Base-by-base conservation (phyloP, 2,113 vertebrate genomes). In the Macaca fascicularis region DNA sequence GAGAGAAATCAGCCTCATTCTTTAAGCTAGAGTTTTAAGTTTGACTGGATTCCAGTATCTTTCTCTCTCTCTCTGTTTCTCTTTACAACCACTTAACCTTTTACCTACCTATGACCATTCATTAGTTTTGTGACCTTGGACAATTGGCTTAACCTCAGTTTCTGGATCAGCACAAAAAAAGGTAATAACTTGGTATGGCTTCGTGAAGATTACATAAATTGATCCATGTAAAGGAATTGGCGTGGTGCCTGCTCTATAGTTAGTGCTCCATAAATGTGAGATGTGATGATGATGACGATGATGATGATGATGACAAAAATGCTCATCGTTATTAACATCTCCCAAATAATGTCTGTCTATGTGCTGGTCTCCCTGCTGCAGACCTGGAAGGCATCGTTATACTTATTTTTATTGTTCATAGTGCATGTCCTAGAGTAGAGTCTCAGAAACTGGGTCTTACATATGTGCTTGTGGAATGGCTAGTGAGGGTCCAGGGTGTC, bases 361-460 rank as follows among this genome's bases (percentile, higher is more conserved):
- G 4, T 84, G 22, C 3, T 22, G 35, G 20, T 35, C 38, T 86
- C 45, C 19, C 27, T 19, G 27, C 12, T 35, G 48, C 61, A 75
- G 61, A 57, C 55, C 30, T 50, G 50, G 25, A 25, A 69, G 43
- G 43, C 25, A 5, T 6, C 40, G 20, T 2, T 11, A 17, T 22
- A 45, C 20, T 79, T 52, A 38, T 22, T 72, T 57, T 81, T 20
- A 6, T 59, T 57, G 22, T 19, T 10, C 22, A 5, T 25, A 22
- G 0, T 23, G 5, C 5, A 6, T 35, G 17, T 14, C 13, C 23
- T 35, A 52, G 12, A 55, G 4, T 12, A 17, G 22, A 67, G 6
- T 59, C 45, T 69, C 16, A 43, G 40, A 43, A 69, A 55, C 14
- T 25, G 43, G 72, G n/a, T 19, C 25, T 10, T 76, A 22, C 5